These are phyloP conservation scores for Schrankia costaestrigalis DNA, from an alignment of 2,888 invertebrate species.

Conservation along the genomic window DNA sequence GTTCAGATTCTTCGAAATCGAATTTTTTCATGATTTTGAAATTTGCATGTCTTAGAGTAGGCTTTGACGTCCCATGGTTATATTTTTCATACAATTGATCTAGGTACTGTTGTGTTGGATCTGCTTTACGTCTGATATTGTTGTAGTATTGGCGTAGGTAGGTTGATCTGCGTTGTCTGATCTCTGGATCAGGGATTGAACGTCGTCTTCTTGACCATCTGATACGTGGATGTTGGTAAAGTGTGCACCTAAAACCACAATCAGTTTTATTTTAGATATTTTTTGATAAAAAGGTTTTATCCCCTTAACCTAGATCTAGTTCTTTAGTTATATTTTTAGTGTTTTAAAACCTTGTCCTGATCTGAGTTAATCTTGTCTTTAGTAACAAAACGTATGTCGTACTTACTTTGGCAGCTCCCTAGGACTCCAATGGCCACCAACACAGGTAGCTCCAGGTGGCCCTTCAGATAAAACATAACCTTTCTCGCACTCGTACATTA, in stretches of 20 bases:
- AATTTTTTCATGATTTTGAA: conserved; percentile 73
- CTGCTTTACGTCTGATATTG: conserved; percentile 48
- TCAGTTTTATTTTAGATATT: neutral
- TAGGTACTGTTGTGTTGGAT: conserved; percentile 50
- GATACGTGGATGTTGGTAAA: conserved; percentile 92
- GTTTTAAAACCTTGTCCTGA: too few relatives aligned
- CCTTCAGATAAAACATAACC: conserved; percentile 93
- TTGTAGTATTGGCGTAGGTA: conserved; percentile 70
- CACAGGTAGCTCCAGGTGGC: conserved; percentile 95
- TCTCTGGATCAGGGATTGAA: conserved; percentile 69
- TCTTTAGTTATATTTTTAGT: too few relatives aligned
- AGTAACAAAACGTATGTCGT: neutral
- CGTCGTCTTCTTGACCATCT: conserved; percentile 88
- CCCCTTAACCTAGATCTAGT: too few relatives aligned
- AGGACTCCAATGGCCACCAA: conserved; percentile 97
- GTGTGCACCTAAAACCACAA: conserved; percentile 81
- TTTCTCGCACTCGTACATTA: conserved; percentile 97
- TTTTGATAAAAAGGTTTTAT: neutral
- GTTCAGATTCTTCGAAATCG: conserved; percentile 55
- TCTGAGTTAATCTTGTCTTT: too few relatives aligned
- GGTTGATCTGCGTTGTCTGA: conserved; percentile 62
- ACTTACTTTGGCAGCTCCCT: conserved; percentile 87
- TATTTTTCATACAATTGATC: conserved; percentile 72
- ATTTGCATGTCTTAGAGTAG: conserved; percentile 71
- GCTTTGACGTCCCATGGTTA: conserved; percentile 61